phyloP scores from a whole-genome alignment of 2,888 invertebrate species.

The Ornithoptera priamus region DNA sequence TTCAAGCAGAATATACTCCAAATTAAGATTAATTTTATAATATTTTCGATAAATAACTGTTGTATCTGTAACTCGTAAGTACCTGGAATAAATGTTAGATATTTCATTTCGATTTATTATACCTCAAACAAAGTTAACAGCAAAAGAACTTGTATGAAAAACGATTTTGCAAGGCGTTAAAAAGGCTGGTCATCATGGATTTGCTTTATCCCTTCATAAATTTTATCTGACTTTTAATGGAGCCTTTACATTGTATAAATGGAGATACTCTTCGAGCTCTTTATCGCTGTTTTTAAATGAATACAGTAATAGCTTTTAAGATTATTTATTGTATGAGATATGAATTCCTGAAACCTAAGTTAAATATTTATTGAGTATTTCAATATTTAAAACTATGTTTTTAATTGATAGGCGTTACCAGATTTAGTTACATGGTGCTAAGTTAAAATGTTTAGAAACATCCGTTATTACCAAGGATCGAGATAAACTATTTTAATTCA shows the following conservation, averaged over 20 bases:
- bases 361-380: no score
- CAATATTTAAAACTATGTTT: no score
- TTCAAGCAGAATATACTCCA: not conserved
- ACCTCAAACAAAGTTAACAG: not conserved
- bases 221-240: not conserved
- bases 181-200: not conserved
- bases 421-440: no score
- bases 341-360: no score
- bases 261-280: not conserved
- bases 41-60: no score
- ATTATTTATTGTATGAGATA: no score
- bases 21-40: not conserved
- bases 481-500: no score
- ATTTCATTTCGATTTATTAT: not conserved
- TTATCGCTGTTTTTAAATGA: not conserved
- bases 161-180: not conserved
- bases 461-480: no score
- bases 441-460: no score
- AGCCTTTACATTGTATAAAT: not conserved
- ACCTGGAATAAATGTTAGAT: not conserved
- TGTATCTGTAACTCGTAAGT: not conserved
- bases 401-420: no score
- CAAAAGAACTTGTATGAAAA: not conserved
- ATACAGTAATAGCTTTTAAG: no score
- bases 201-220: slow-evolving; percentile 1